phyloP scores from a whole-genome alignment of 2,113 vertebrate species.

The Sitta europaea region DNA sequence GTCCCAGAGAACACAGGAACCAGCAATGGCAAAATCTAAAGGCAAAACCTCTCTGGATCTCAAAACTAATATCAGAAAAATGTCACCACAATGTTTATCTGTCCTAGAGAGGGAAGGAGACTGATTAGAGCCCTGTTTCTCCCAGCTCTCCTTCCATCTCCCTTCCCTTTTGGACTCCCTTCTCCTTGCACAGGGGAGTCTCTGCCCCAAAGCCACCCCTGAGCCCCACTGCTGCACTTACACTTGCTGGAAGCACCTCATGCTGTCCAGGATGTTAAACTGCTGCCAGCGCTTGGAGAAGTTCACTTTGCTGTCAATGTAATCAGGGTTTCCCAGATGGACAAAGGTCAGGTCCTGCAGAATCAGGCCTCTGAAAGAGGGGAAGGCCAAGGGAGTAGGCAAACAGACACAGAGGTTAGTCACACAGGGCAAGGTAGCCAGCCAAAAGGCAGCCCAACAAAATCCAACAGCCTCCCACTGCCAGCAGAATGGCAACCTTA shows the following conservation, averaged over 20 bases:
- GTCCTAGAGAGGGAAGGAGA: background rate
- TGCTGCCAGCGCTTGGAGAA: constrained; percentile 99
- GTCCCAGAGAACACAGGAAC: background rate
- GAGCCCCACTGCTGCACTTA: constrained; percentile 67
- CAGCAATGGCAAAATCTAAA: background rate
- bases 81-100: background rate
- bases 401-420: constrained; percentile 27
- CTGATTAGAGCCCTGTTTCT: background rate
- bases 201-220: background rate
- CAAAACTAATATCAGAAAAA: background rate
- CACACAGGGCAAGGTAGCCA: background rate
- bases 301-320: constrained; percentile 95
- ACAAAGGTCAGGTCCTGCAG: constrained; percentile 98
- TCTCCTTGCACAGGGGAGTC: background rate
- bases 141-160: background rate
- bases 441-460: background rate
- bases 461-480: background rate
- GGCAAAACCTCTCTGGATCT: background rate
- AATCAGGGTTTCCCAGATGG: constrained; percentile 95
- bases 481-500: background rate
- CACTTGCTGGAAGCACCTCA: constrained; percentile 98
- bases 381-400: background rate
- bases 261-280: constrained; percentile 99
- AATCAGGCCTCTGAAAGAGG: constrained; percentile 85
- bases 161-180: background rate